These are phyloP conservation scores for Hydrolagus affinis DNA, from an alignment of 2,113 vertebrate species.

Conservation along the genomic window DNA sequence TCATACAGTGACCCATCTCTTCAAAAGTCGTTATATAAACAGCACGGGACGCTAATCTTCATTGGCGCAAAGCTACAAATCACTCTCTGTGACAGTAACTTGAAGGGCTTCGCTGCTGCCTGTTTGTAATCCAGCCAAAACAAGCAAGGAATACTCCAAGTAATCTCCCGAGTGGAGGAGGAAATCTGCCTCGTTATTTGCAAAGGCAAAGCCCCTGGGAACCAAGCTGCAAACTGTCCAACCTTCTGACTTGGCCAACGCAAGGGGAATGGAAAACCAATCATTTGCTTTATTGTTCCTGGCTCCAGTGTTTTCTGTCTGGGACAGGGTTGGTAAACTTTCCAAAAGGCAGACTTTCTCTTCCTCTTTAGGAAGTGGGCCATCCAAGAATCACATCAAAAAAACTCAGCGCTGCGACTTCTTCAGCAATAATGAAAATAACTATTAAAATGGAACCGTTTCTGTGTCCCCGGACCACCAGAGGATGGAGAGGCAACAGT, in stretches of 20 bases:
- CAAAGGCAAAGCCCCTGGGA: constrained; percentile 39
- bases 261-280: not conserved
- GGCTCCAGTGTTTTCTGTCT: constrained; percentile 15
- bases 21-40: not conserved
- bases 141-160: constrained; percentile 46
- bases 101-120: constrained; percentile 40
- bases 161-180: constrained; percentile 41
- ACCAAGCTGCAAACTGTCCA: constrained; percentile 23
- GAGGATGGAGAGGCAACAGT: too few species aligned
- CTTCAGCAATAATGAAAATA: not conserved
- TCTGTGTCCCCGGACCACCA: not conserved
- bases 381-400: constrained; percentile 4
- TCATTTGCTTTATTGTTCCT: constrained; percentile 23
- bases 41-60: too few species aligned
- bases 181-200: constrained; percentile 41
- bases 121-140: constrained; percentile 46
- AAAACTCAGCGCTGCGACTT: not conserved
- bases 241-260: not conserved
- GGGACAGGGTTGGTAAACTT: not conserved
- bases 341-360: not conserved
- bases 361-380: constrained; percentile 27
- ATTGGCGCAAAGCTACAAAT: too few species aligned
- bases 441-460: not conserved
- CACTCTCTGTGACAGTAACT: too few species aligned
- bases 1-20: not conserved